A percentile compares a stretch with the other conserved stretches of the same genome.
phyloP scores from a whole-genome alignment of 1,140 invertebrate species.

The Plectrocnemia conspersa region DNA sequence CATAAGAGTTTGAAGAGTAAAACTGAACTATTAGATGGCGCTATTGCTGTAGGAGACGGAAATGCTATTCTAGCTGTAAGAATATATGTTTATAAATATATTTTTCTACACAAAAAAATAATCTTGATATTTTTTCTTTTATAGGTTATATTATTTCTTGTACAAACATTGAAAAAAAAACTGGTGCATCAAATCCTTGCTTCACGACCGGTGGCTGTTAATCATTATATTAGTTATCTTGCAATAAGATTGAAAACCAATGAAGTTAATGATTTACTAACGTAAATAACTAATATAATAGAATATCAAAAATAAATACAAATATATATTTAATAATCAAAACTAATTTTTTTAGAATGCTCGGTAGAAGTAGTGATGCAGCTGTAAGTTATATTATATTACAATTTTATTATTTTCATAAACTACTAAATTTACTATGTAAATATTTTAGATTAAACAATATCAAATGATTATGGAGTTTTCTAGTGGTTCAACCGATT shows the following conservation, averaged over 20 bases:
- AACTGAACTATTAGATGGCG: constrained; percentile 53
- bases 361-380: constrained; percentile 53
- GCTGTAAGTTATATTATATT: constrained; percentile 42
- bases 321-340: constrained; percentile 23
- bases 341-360: constrained; percentile 47
- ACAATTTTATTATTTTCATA: constrained; percentile 16
- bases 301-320: constrained; percentile 6
- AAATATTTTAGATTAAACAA: constrained; percentile 46
- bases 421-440: constrained; percentile 10
- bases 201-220: constrained; percentile 49
- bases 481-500: constrained; percentile 42
- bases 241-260: constrained; percentile 47
- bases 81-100: constrained; percentile 21
- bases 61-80: constrained; percentile 55
- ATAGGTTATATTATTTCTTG: constrained; percentile 54
- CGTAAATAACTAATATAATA: constrained; percentile 39
- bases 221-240: constrained; percentile 55
- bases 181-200: constrained; percentile 51
- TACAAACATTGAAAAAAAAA: constrained; percentile 52
- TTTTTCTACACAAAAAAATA: constrained; percentile 4
- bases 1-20: constrained; percentile 55
- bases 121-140: constrained; percentile 18
- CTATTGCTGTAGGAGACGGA: constrained; percentile 52
- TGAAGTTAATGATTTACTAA: constrained; percentile 51
- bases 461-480: constrained; percentile 47